Conservation (phyloP, 2,888 invertebrate species). For the Nymphalis urticae region DNA sequence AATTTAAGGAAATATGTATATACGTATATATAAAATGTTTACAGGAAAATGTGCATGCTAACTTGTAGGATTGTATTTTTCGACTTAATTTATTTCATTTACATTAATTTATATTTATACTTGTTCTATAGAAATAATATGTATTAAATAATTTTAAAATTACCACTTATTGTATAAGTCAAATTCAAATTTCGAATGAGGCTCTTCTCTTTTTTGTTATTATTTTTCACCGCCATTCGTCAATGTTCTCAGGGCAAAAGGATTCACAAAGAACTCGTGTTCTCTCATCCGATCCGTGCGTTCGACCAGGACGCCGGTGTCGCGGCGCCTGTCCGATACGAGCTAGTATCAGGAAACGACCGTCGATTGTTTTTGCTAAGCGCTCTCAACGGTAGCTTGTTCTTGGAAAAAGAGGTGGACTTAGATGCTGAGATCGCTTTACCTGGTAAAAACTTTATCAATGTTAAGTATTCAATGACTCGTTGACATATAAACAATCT, state of each 20-base stretch:
- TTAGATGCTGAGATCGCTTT: constrained; percentile 86
- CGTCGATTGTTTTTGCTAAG: constrained; percentile 88
- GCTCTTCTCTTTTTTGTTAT: too few species aligned
- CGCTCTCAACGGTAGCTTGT: constrained; percentile 87
- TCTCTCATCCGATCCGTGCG: constrained; percentile 87
- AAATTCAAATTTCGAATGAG: background rate
- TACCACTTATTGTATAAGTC: too few species aligned
- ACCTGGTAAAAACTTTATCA: constrained; percentile 75
- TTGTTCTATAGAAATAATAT: too few species aligned
- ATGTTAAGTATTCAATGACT: background rate
- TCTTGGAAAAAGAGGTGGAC: constrained; percentile 90
- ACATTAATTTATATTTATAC: too few species aligned
- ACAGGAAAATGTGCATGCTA: too few species aligned
- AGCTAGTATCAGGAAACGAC: constrained; percentile 91
- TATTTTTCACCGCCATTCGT: background rate
- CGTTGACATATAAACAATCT: too few species aligned
- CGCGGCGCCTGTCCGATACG: constrained; percentile 87
- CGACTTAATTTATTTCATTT: too few species aligned
- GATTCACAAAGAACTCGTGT: constrained; percentile 86
- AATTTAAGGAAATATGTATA: too few species aligned
- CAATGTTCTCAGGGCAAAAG: constrained; percentile 82
- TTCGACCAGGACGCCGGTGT: constrained; percentile 90
- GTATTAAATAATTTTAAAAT: too few species aligned
- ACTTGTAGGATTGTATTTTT: too few species aligned
- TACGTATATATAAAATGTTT: too few species aligned